Percentiles rank a stretch among this genome's conserved stretches.
phyloP scores from a whole-genome alignment of 35 echinoderm and acorn worm genomes.

The Heliocidaris erythrogramma region DNA sequence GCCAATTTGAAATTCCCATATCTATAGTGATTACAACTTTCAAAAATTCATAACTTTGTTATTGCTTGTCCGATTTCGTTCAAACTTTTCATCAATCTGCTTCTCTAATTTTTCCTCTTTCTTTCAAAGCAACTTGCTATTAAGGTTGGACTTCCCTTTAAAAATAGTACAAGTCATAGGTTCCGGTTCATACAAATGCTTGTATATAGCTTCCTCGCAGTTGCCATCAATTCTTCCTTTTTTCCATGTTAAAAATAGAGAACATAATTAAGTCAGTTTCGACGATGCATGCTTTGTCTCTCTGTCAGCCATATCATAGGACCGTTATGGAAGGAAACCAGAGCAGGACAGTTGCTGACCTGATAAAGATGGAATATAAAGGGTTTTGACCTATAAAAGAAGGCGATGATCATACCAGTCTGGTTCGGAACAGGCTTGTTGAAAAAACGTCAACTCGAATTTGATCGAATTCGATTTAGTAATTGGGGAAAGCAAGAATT shows the following conservation, averaged over 20 bases:
- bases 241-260: background rate
- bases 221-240: background rate
- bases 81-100: too few species aligned
- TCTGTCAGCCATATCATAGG: background rate
- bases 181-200: background rate
- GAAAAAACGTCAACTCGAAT: background rate
- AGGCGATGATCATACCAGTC: background rate
- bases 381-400: background rate
- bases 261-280: background rate
- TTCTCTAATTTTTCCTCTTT: too few species aligned
- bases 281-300: background rate
- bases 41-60: too few species aligned
- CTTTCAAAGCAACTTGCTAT: too few species aligned
- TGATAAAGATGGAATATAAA: background rate
- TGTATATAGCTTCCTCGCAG: background rate
- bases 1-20: too few species aligned
- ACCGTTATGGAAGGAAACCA: background rate
- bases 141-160: too few species aligned
- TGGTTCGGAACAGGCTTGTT: background rate
- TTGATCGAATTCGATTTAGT: background rate
- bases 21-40: too few species aligned
- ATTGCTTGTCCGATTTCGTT: too few species aligned
- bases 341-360: background rate
- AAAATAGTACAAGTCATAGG: background rate
- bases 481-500: constrained; percentile 8